phyloP scores from a whole-genome alignment of 2,113 vertebrate species.

The Acrocephalus arundinaceus region DNA sequence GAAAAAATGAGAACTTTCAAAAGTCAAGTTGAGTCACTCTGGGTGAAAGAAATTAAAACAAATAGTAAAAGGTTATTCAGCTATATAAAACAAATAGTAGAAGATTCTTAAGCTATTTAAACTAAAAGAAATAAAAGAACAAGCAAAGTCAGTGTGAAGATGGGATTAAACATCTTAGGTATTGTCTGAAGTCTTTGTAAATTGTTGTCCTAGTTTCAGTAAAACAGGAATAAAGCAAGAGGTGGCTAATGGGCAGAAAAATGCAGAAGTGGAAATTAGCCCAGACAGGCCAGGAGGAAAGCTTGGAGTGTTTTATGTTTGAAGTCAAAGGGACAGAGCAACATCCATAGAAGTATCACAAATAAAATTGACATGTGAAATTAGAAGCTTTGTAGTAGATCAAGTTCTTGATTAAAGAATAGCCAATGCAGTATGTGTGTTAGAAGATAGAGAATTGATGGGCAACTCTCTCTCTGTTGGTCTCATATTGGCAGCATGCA shows the following conservation, averaged over 20 bases:
- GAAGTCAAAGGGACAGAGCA: not conserved
- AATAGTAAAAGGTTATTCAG: slow-evolving; percentile 59
- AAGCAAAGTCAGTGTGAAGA: not conserved
- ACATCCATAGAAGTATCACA: not conserved
- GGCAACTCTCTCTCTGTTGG: not conserved
- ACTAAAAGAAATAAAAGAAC: slow-evolving; percentile 21
- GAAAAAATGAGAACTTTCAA: not conserved
- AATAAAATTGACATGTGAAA: not conserved
- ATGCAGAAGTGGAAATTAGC: not conserved
- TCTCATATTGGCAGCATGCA: not conserved
- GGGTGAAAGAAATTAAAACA: slow-evolving; percentile 48
- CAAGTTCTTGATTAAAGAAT: not conserved
- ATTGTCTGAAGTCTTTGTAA: not conserved
- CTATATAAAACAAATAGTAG: slow-evolving; percentile 42
- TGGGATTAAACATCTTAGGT: not conserved
- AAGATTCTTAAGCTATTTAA: slow-evolving; percentile 25
- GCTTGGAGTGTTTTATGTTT: not conserved
- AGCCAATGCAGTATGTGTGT: not conserved
- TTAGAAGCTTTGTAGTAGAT: not conserved
- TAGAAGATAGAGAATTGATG: not conserved
- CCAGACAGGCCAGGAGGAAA: not conserved
- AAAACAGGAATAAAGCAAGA: not conserved
- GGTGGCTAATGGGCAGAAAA: not conserved
- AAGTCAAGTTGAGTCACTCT: slow-evolving; percentile 32
- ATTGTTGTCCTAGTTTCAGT: not conserved